phyloP scores from a whole-genome alignment of 2,888 invertebrate genomes.

The Callyntrura guangdongensis region DNA sequence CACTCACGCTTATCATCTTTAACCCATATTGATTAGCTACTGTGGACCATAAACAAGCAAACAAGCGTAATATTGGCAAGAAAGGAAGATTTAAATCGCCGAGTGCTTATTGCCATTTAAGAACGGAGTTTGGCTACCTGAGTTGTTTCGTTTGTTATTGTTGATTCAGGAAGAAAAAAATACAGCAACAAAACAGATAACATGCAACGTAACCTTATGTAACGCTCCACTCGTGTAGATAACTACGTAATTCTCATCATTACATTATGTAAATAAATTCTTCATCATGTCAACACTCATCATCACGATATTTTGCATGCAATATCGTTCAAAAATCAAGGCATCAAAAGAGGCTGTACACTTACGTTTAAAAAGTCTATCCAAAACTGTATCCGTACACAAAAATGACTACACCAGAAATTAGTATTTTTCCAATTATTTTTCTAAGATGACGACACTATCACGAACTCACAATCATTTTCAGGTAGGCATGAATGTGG shows the following conservation, averaged over 20 bases:
- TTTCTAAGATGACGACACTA: constrained; percentile 5
- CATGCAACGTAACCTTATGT: too few species aligned
- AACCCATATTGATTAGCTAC: constrained; percentile 50
- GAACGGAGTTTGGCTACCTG: constrained; percentile 22
- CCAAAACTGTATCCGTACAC: constrained; percentile 42
- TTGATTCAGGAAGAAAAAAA: neutral
- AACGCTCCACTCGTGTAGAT: neutral
- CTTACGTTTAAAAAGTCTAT: constrained; percentile 50
- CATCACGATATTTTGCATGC: neutral
- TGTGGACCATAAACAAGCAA: constrained; percentile 7
- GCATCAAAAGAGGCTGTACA: neutral
- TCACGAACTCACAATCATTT: constrained; percentile 11
- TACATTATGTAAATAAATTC: neutral
- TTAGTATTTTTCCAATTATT: neutral
- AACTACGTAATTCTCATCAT: neutral
- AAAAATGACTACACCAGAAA: neutral
- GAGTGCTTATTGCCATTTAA: neutral
- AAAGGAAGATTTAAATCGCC: constrained; percentile 5
- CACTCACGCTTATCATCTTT: constrained; percentile 7
- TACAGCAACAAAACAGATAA: neutral
- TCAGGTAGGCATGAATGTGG: constrained; percentile 1
- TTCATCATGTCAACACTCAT: neutral
- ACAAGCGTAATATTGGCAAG: neutral
- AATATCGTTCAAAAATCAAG: constrained; percentile 8
- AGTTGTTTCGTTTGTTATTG: constrained; percentile 3